phyloP scores from a whole-genome alignment of 2,888 invertebrate genomes.

The Argyresthia albistria region DNA sequence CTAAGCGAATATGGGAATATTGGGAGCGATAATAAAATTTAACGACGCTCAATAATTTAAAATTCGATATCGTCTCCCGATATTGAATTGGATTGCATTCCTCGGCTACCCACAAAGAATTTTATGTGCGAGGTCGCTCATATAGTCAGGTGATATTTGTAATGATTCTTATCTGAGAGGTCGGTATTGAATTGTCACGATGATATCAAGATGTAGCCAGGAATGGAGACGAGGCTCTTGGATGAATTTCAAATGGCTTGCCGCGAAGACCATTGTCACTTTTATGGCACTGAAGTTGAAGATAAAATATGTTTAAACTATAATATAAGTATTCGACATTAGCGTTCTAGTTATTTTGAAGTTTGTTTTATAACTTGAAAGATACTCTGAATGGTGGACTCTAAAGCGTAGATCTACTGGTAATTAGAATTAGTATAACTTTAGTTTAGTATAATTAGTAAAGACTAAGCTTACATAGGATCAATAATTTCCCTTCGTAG shows the following conservation, averaged over 20 bases:
- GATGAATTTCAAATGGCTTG: conserved; percentile 33
- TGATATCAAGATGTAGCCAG: conserved; percentile 34
- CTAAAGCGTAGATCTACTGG: too few relatives aligned
- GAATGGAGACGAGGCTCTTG: conserved; percentile 24
- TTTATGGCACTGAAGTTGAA: not conserved
- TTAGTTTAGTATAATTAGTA: too few relatives aligned
- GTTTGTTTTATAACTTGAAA: too few relatives aligned
- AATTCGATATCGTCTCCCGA: conserved; percentile 5
- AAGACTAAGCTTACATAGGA: too few relatives aligned
- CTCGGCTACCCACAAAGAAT: conserved; percentile 26
- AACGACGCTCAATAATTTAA: conserved; percentile 1
- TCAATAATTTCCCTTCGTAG: too few relatives aligned
- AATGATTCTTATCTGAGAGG: conserved; percentile 39
- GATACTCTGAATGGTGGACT: too few relatives aligned
- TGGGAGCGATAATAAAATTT: conserved; percentile 5
- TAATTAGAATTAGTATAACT: too few relatives aligned
- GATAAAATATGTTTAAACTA: too few relatives aligned
- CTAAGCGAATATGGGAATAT: conserved; percentile 2
- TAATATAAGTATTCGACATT: too few relatives aligned
- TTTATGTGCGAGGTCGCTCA: conserved; percentile 32
- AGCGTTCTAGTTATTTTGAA: too few relatives aligned
- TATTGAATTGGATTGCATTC: conserved; percentile 22
- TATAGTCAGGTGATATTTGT: conserved; percentile 42
- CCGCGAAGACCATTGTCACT: conserved; percentile 16
- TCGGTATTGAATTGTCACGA: conserved; percentile 51